phyloP scores from a whole-genome alignment of 2,797 vertebrate genomes.

The Acanthurus leucopareius region DNA sequence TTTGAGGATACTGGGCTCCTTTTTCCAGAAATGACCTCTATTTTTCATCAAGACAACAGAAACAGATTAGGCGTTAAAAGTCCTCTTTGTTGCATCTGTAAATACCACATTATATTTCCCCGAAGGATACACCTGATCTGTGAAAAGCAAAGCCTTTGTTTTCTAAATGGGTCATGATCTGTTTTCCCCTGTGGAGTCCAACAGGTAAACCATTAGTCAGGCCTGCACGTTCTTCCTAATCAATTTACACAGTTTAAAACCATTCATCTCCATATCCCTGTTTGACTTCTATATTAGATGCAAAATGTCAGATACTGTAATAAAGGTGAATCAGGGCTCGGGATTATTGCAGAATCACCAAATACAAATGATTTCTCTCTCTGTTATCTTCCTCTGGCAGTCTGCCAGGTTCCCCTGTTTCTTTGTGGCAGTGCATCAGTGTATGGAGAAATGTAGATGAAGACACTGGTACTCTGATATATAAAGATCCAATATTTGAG shows the following conservation, averaged over 20 bases:
- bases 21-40: conserved; percentile 52
- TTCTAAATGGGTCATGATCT: conserved; percentile 72
- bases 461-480: conserved; percentile 37
- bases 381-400: conserved; percentile 64
- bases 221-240: conserved; percentile 55
- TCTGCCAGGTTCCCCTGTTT: conserved; percentile 44
- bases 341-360: conserved; percentile 72
- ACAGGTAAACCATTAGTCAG: conserved; percentile 74
- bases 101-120: conserved; percentile 72
- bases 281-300: conserved; percentile 76
- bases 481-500: conserved; percentile 41
- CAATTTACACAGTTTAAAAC: conserved; percentile 71
- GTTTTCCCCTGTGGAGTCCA: conserved; percentile 60
- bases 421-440: conserved; percentile 39
- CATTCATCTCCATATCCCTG: conserved; percentile 70
- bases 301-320: conserved; percentile 76
- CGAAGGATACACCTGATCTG: conserved; percentile 56
- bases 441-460: conserved; percentile 40
- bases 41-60: conserved; percentile 64
- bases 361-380: conserved; percentile 69
- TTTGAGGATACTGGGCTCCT: conserved; percentile 26
- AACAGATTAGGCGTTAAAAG: conserved; percentile 59
- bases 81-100: conserved; percentile 64
- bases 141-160: conserved; percentile 67
- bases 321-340: conserved; percentile 58